A percentile compares a stretch with the other conserved stretches of the same genome.
phyloP scores from a whole-genome alignment of 2,797 vertebrate species.

The Sciurus vulgaris region DNA sequence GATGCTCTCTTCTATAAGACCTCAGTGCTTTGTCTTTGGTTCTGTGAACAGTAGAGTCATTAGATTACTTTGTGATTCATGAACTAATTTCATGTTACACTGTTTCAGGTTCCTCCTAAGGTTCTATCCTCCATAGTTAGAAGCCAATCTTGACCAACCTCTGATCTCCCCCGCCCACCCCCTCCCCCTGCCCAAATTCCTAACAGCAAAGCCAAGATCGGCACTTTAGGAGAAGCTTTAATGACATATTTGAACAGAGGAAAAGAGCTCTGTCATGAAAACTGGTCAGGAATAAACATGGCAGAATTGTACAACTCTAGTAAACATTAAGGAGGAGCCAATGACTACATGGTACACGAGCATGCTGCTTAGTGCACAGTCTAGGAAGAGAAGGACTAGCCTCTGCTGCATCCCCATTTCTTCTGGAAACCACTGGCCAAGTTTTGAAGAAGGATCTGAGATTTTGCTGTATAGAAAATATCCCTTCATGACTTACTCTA shows the following conservation, averaged over 20 bases:
- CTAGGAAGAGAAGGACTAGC: background rate
- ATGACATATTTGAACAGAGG: background rate
- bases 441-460: background rate
- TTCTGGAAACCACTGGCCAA: background rate
- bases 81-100: background rate
- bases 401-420: background rate
- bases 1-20: background rate
- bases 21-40: background rate
- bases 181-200: background rate
- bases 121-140: background rate
- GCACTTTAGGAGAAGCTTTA: background rate
- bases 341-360: too few species aligned
- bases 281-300: background rate
- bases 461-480: background rate
- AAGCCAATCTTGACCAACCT: background rate
- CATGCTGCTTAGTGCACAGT: background rate
- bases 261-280: background rate
- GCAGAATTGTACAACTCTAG: background rate
- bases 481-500: background rate
- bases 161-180: background rate
- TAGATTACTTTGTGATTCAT: background rate
- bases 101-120: background rate
- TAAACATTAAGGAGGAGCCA: background rate
- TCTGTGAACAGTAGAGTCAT: background rate
- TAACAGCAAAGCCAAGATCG: background rate